phyloP scores from a whole-genome alignment of 2,113 vertebrate genomes.

The Solea solea region DNA sequence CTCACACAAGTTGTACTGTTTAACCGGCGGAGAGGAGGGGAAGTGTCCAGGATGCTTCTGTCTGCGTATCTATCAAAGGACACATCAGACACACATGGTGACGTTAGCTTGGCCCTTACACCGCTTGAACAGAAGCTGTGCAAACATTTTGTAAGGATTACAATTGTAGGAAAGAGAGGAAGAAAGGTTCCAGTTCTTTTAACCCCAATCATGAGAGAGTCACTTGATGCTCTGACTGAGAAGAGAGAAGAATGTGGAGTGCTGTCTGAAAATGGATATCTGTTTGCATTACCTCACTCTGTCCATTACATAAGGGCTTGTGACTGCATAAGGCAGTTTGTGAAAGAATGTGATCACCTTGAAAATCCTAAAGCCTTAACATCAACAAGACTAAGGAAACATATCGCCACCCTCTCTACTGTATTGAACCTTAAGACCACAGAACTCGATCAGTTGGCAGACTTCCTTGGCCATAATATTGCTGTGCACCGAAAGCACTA shows the following conservation, averaged over 20 bases:
- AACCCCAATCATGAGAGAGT: too few relatives aligned
- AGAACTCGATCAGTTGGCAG: slow-evolving; percentile 31
- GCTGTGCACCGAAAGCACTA: slow-evolving; percentile 5
- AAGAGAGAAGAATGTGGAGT: too few relatives aligned
- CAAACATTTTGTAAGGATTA: too few relatives aligned
- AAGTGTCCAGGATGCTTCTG: slow-evolving; percentile 20
- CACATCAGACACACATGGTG: not conserved
- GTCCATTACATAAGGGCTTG: slow-evolving; percentile 4
- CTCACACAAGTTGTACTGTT: slow-evolving; percentile 19
- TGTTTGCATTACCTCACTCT: too few relatives aligned
- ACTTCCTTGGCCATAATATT: slow-evolving; percentile 31
- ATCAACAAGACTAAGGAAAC: slow-evolving; percentile 31
- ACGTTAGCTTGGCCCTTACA: slow-evolving; percentile 7
- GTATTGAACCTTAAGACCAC: slow-evolving; percentile 26
- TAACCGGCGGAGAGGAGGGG: slow-evolving; percentile 1
- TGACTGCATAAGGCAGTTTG: slow-evolving; percentile 32
- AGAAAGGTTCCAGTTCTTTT: too few relatives aligned
- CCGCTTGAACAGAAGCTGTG: not conserved
- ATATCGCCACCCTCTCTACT: slow-evolving; percentile 26
- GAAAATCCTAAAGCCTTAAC: slow-evolving; percentile 15
- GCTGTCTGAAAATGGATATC: too few relatives aligned
- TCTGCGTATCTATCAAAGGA: slow-evolving; percentile 8
- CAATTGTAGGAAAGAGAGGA: too few relatives aligned
- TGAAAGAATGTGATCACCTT: slow-evolving; percentile 19
- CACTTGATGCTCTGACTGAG: too few relatives aligned